A percentile compares a stretch with the other conserved stretches of the same genome.
These are phyloP conservation scores for Cheilosia pagana DNA, from an alignment of 2,888 invertebrate species.

Conservation along the genomic window DNA sequence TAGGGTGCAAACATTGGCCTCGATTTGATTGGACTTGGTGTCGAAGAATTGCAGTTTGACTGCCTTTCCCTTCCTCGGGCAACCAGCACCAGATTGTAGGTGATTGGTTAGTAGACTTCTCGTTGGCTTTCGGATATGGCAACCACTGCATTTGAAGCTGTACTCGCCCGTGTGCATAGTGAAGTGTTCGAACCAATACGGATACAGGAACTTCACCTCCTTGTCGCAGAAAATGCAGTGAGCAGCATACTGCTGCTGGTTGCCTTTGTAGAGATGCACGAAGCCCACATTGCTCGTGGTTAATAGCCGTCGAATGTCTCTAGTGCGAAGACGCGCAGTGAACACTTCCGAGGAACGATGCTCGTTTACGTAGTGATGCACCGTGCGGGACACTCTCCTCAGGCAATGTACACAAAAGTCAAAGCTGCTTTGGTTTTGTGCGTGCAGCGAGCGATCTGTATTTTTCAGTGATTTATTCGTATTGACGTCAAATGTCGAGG, in stretches of 20 bases:
- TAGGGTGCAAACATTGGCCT: slow-evolving; percentile 87
- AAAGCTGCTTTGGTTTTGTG: slow-evolving; percentile 56
- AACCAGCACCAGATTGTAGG: slow-evolving; percentile 69
- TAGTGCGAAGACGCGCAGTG: slow-evolving; percentile 76
- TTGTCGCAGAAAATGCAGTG: slow-evolving; percentile 79
- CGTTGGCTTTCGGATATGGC: slow-evolving; percentile 80
- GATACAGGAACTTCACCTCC: slow-evolving; percentile 77
- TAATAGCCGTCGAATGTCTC: slow-evolving; percentile 67
- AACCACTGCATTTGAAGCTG: slow-evolving; percentile 87
- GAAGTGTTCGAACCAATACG: slow-evolving; percentile 86
- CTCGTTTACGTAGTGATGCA: slow-evolving; percentile 78
- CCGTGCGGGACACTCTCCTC: slow-evolving; percentile 75
- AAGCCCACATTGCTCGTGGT: slow-evolving; percentile 69
- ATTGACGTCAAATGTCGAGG: slow-evolving; percentile 29
- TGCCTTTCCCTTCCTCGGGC: slow-evolving; percentile 68
- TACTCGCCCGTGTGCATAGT: slow-evolving; percentile 92
- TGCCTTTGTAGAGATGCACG: slow-evolving; percentile 76
- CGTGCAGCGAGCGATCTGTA: slow-evolving; percentile 70
- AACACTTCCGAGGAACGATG: slow-evolving; percentile 79
- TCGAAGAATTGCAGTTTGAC: slow-evolving; percentile 74
- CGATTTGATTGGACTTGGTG: slow-evolving; percentile 75
- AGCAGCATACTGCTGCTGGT: slow-evolving; percentile 77
- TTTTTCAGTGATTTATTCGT: slow-evolving; percentile 75
- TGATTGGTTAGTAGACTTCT: slow-evolving; percentile 76
- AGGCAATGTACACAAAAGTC: slow-evolving; percentile 77